Percentiles rank a stretch among this genome's conserved stretches.
These are phyloP conservation scores for Whitmania pigra DNA, from an alignment of 1,140 invertebrate species.

Conservation along the genomic window DNA sequence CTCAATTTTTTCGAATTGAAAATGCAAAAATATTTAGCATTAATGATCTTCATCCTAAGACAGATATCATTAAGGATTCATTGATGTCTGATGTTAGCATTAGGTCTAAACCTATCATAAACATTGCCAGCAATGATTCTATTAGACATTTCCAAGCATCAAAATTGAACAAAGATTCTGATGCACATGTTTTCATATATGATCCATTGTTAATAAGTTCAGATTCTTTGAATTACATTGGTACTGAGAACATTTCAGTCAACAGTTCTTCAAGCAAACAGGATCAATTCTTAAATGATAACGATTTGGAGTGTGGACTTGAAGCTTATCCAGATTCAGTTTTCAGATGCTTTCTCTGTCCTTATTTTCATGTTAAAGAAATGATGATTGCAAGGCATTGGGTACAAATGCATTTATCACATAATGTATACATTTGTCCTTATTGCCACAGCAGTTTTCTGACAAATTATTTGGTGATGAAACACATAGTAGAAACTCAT, in stretches of 20 bases:
- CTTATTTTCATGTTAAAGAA: constrained; percentile 11
- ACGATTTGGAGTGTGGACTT: background rate
- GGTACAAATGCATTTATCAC: constrained; percentile 18
- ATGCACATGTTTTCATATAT: constrained; percentile 1
- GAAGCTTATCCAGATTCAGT: background rate
- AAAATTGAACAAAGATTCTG: background rate
- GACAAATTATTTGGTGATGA: constrained; percentile 12
- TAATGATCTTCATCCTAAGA: too few species aligned
- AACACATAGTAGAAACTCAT: constrained; percentile 17
- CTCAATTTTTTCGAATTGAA: too few species aligned
- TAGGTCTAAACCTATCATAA: too few species aligned
- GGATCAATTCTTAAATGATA: background rate
- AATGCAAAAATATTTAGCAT: too few species aligned
- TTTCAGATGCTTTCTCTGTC: constrained; percentile 17
- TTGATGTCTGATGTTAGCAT: too few species aligned
- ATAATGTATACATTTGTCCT: constrained; percentile 14
- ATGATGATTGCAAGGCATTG: constrained; percentile 14
- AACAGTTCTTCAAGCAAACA: background rate
- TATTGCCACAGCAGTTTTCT: constrained; percentile 10
- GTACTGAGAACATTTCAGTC: background rate
- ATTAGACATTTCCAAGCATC: too few species aligned
- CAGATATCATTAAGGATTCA: too few species aligned
- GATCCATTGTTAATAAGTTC: constrained; percentile 14
- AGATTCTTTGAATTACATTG: background rate
- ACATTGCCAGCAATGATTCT: too few species aligned